Conservation (phyloP, 1,140 invertebrate genomes). For the Caenorhabditis tropicalis region DNA sequence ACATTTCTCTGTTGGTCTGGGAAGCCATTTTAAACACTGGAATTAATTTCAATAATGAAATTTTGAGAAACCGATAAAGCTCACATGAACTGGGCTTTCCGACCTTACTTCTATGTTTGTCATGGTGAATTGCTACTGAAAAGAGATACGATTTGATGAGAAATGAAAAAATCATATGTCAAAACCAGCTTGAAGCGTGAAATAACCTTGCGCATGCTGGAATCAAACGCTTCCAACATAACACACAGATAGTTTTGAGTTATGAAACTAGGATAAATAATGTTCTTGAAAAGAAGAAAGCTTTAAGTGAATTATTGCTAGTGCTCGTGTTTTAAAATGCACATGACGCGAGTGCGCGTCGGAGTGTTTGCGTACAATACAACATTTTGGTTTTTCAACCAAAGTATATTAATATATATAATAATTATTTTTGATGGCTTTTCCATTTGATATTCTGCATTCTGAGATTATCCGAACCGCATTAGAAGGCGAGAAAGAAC, state of each 20-base stretch:
- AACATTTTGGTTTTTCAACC: neutral
- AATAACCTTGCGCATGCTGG: no score
- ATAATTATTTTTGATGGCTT: constrained; percentile 53
- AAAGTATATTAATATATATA: neutral
- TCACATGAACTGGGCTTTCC: no score
- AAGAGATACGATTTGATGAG: no score
- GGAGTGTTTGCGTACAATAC: neutral
- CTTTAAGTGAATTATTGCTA: no score
- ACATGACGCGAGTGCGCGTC: neutral
- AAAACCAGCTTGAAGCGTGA: no score
- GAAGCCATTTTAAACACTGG: neutral
- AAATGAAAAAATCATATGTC: no score
- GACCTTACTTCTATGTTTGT: no score
- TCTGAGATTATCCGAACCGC: constrained; percentile 68
- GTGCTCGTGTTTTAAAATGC: neutral
- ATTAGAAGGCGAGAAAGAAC: constrained; percentile 59
- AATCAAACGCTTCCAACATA: no score
- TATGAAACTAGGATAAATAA: no score
- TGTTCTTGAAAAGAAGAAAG: neutral
- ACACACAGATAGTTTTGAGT: no score
- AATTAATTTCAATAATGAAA: neutral
- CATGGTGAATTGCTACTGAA: no score
- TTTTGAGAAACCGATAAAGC: no score
- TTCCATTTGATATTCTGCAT: constrained; percentile 68
- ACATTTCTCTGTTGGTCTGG: neutral